Percentiles rank a stretch among this genome's conserved stretches.
phyloP scores from a whole-genome alignment of 1,140 invertebrate genomes.

The Pogonomyrmex californicus region DNA sequence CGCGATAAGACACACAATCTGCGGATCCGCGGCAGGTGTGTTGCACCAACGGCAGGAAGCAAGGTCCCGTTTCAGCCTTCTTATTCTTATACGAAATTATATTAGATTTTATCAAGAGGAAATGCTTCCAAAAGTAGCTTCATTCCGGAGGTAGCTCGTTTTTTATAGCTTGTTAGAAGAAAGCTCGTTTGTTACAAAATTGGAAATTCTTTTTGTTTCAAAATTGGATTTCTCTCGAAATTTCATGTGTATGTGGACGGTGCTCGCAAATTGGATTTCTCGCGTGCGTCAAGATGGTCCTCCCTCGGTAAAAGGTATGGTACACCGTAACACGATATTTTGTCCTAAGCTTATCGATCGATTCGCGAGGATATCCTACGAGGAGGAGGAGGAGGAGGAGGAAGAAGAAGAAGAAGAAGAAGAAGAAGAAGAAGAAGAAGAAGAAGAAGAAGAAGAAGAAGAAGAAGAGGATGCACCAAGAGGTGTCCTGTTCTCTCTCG shows the following conservation, averaged over 20 bases:
- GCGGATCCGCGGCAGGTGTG: conserved; percentile 31
- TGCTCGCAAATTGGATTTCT: not conserved
- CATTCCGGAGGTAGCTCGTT: not conserved
- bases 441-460: too few relatives aligned
- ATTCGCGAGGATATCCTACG: conserved; percentile 3
- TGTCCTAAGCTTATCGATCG: conserved; percentile 20
- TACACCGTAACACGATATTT: conserved; percentile 35
- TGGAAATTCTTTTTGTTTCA: not conserved
- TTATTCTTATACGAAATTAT: not conserved
- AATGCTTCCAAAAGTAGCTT: not conserved
- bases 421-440: too few relatives aligned
- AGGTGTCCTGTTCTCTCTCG: conserved; percentile 20
- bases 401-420: too few relatives aligned
- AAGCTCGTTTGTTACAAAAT: too few relatives aligned
- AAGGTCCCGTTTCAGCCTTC: not conserved
- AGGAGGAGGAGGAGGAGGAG: not conserved
- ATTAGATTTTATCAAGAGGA: not conserved
- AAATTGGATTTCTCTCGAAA: not conserved
- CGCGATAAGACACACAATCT: conserved; percentile 26
- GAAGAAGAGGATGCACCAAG: too few relatives aligned
- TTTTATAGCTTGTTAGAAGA: not conserved
- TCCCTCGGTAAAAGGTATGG: not conserved
- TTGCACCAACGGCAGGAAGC: conserved; percentile 27
- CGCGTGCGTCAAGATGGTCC: not conserved
- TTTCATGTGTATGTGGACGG: not conserved